phyloP scores from a whole-genome alignment of 2,797 vertebrate genomes.

The Florisuga fusca region DNA sequence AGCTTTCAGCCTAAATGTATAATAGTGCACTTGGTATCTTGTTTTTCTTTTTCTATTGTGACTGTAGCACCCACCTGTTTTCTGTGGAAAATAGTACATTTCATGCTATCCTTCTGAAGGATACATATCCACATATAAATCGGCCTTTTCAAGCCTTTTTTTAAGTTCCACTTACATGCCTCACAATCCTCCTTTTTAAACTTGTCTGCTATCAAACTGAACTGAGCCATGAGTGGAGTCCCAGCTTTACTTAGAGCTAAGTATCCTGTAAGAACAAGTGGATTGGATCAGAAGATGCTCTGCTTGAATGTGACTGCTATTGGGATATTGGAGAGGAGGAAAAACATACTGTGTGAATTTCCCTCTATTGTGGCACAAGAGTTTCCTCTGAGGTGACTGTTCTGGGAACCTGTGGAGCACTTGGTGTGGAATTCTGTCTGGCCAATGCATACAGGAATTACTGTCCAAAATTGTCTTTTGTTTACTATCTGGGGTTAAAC shows the following conservation, averaged over 20 bases:
- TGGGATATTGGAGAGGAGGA: not conserved
- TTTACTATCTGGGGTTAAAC: not conserved
- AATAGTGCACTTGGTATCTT: fast-evolving
- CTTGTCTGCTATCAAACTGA: not conserved
- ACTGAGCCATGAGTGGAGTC: not conserved
- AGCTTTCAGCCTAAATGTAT: fast-evolving
- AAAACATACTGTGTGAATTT: not conserved
- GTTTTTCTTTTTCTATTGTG: not conserved
- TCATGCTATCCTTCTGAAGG: not conserved
- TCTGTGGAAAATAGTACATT: not conserved
- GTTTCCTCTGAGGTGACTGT: not conserved
- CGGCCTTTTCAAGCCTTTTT: not conserved
- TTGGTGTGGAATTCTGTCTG: not conserved
- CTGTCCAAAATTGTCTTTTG: not conserved
- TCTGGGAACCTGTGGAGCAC: not conserved
- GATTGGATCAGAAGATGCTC: not conserved
- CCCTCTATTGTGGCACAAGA: fast-evolving
- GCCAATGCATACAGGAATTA: not conserved
- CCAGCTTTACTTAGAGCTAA: not conserved
- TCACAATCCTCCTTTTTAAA: not conserved
- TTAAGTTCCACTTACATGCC: not conserved
- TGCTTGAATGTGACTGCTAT: not conserved
- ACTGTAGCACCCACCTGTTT: not conserved
- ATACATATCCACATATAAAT: not conserved
- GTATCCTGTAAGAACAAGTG: not conserved